These are phyloP conservation scores for Globodera rostochiensis DNA, from an alignment of 1,140 invertebrate species.

Conservation along the genomic window DNA sequence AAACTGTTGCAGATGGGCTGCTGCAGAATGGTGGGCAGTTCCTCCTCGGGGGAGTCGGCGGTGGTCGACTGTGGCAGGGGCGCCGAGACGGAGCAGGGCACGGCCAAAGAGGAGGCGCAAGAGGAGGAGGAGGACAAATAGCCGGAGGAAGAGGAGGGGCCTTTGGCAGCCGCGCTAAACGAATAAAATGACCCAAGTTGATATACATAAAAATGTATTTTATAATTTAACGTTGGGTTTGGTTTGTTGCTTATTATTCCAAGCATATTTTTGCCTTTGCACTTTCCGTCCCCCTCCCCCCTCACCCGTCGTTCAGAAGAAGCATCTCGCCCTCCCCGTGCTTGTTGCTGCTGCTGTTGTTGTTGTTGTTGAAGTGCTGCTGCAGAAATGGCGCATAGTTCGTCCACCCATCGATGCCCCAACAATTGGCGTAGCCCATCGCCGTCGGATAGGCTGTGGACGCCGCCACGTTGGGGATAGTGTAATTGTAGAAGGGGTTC, in stretches of 20 bases:
- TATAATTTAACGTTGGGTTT: too few species aligned
- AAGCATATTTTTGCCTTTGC: not conserved
- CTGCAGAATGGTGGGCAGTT: not conserved
- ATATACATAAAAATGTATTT: too few species aligned
- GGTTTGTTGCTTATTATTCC: not conserved
- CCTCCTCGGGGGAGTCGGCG: not conserved
- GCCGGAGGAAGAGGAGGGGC: not conserved
- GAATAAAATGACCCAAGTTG: not conserved
- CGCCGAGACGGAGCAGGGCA: not conserved
- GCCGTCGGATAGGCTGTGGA: not conserved
- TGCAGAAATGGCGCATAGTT: not conserved
- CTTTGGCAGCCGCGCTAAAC: not conserved
- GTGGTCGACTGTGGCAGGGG: not conserved
- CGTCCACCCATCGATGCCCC: not conserved
- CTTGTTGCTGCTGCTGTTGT: not conserved
- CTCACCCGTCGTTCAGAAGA: not conserved
- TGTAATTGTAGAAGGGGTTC: not conserved
- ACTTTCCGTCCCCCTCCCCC: not conserved
- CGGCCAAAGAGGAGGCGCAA: not conserved
- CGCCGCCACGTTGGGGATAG: not conserved
- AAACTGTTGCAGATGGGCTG: not conserved
- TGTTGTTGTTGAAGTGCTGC: not conserved
- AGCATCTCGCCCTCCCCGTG: not conserved
- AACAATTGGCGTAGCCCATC: not conserved
- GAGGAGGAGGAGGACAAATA: not conserved